These are phyloP conservation scores for Epinephelus coioides DNA, from an alignment of 2,797 vertebrate genomes.

Conservation along the genomic window DNA sequence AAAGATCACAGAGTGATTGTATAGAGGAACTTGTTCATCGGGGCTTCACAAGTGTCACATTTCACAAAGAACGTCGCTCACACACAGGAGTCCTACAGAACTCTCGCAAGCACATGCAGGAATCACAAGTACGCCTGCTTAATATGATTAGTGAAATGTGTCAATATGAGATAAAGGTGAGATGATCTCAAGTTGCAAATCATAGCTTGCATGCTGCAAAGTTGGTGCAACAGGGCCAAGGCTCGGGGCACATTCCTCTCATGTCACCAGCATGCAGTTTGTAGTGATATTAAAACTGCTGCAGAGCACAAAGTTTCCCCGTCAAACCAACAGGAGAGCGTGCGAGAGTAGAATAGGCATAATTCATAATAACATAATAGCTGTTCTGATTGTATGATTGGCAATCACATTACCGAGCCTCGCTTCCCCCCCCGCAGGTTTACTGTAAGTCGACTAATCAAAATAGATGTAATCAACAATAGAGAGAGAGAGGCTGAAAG, in stretches of 20 bases:
- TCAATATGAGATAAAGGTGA: neutral
- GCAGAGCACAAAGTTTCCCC: conserved; percentile 15
- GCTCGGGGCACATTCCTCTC: neutral
- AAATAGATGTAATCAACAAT: conserved; percentile 64
- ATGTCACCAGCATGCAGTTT: neutral
- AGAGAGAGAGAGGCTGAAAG: conserved; percentile 30
- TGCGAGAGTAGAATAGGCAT: conserved; percentile 4
- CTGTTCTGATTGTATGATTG: conserved; percentile 68
- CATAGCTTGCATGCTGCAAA: neutral
- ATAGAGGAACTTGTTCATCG: neutral
- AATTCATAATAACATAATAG: conserved; percentile 57
- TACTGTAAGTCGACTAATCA: conserved; percentile 54
- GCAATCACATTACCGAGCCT: conserved; percentile 53
- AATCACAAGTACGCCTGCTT: neutral
- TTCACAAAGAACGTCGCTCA: neutral
- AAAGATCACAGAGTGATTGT: neutral
- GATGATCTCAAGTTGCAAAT: conserved; percentile 2
- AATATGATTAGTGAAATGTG: conserved; percentile 4
- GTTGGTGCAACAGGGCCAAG: neutral
- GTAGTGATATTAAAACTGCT: neutral
- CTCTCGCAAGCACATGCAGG: neutral
- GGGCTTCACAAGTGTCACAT: neutral
- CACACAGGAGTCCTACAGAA: neutral
- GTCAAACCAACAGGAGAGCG: conserved; percentile 14
- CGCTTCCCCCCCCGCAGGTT: conserved; percentile 24